Percentiles rank a stretch among this genome's conserved stretches.
phyloP scores from a whole-genome alignment of 2,113 vertebrate genomes.

The Megaceryle maxima region DNA sequence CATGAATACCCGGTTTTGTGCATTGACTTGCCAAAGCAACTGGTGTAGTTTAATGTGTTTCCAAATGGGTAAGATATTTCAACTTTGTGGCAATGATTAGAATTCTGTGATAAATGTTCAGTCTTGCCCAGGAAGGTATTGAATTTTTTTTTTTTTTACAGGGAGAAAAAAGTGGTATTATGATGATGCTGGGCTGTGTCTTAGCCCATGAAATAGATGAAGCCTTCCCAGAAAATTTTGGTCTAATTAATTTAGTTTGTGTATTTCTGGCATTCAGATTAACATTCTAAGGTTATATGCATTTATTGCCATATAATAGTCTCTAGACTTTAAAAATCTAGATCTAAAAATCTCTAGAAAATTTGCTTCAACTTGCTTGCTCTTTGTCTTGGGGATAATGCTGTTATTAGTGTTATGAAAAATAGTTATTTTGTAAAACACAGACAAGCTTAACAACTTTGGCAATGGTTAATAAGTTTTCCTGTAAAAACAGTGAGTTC shows the following conservation, averaged over 20 bases:
- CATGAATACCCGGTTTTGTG: neutral
- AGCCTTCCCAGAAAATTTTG: neutral
- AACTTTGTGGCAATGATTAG: neutral
- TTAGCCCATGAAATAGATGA: neutral
- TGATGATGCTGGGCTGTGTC: neutral
- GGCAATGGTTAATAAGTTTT: neutral
- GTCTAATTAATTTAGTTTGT: neutral
- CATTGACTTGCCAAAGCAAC: neutral
- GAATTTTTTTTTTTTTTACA: neutral
- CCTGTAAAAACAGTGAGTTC: neutral
- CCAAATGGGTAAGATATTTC: neutral
- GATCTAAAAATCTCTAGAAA: neutral
- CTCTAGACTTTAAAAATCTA: too few relatives aligned
- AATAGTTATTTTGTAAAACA: neutral
- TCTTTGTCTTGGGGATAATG: neutral
- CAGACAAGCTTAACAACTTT: neutral
- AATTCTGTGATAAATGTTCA: neutral
- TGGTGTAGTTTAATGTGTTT: neutral
- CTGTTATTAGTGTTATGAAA: neutral
- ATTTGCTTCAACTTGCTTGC: neutral
- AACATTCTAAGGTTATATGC: neutral
- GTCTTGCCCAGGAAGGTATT: neutral
- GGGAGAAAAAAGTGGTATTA: neutral
- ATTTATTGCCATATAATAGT: neutral
- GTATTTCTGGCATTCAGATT: neutral